Evolutionary conservation across 2,888 invertebrate species (phyloP), one percentile per base, ranked within the genome.

Genomic region (Bedellia somnulentella): DNA sequence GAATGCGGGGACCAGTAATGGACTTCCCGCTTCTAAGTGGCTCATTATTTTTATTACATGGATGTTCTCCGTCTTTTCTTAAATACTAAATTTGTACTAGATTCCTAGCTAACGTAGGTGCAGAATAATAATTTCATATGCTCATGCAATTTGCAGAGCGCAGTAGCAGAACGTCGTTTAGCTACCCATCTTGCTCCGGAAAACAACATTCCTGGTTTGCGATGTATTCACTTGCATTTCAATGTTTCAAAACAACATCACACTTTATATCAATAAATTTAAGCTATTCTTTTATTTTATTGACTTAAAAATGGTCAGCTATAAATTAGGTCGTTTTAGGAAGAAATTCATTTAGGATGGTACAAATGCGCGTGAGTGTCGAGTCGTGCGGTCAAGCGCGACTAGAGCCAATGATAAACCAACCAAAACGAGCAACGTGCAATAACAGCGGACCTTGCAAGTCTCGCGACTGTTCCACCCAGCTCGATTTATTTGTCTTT

Each of bases 21-120:
- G 30, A 33, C 40, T 44, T 43, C 44, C 43, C 35, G 41, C 38
- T 39, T 26, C 24, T 37, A 36, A 40, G 37, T 39, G 36, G 34
- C 38, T 41, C 35, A 41, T 43, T 42, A 37, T 36, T 35, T 41
- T 23, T 30, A 28, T 34, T 34, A 27, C 34, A 31, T 29, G 34
- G n/a, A 31, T 26, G 34, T 31, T 34, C 21, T 28, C 17, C 27
- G 21, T 32, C 24, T 29, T 13, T 29, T 18, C 29, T 16, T n/a
- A n/a, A n/a, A n/a, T n/a, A n/a, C n/a, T n/a, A 29, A 15, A 33
- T 14, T 27, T 33, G 27, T 28, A 15, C 15, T 14, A 13, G 24
- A 15, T 27, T 12, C 18, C 24, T 22, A n/a, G 10, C 12, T 18
- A 29, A 32, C 22, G 24, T 28, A 24, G 15, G 24, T 10, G 32